These are phyloP conservation scores for Brassicogethes aeneus DNA, from an alignment of 2,888 invertebrate genomes.

Conservation along the genomic window DNA sequence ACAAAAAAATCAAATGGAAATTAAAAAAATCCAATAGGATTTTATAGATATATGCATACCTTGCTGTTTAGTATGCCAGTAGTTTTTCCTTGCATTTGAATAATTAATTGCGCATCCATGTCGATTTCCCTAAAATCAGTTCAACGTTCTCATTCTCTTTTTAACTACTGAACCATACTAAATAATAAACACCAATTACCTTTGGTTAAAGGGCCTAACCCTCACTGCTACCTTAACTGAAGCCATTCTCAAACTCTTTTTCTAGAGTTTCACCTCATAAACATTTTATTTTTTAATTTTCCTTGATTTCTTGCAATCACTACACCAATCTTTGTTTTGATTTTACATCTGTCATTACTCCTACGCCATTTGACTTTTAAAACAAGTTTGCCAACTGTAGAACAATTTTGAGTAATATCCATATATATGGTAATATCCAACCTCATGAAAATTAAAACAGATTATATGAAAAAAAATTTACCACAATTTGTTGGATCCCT, in stretches of 20 bases:
- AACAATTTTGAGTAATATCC: no score
- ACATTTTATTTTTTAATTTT: constrained; percentile 5
- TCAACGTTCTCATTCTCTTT: constrained; percentile 22
- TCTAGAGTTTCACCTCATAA: constrained; percentile 6
- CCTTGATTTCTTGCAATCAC: not conserved
- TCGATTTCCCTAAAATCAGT: constrained; percentile 60
- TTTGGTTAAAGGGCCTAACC: constrained; percentile 83
- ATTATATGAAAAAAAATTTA: no score
- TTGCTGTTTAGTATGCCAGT: constrained; percentile 70
- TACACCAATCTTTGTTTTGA: constrained; percentile 16
- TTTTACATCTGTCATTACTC: constrained; percentile 17
- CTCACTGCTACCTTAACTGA: constrained; percentile 88
- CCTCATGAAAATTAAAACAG: no score
- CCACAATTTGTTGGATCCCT: no score
- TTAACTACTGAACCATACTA: not conserved
- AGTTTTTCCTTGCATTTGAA: constrained; percentile 78
- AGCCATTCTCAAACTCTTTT: constrained; percentile 54
- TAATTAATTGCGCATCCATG: constrained; percentile 73
- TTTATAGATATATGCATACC: constrained; percentile 45
- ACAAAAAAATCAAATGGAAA: constrained; percentile 3
- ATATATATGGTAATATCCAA: no score
- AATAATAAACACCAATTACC: constrained; percentile 43
- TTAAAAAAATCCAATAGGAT: constrained; percentile 1
- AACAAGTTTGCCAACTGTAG: no score
- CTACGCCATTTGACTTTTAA: constrained; percentile 10